These are phyloP conservation scores for Polydrusus tereticollis DNA, from an alignment of 2,888 invertebrate genomes.

Conservation along the genomic window DNA sequence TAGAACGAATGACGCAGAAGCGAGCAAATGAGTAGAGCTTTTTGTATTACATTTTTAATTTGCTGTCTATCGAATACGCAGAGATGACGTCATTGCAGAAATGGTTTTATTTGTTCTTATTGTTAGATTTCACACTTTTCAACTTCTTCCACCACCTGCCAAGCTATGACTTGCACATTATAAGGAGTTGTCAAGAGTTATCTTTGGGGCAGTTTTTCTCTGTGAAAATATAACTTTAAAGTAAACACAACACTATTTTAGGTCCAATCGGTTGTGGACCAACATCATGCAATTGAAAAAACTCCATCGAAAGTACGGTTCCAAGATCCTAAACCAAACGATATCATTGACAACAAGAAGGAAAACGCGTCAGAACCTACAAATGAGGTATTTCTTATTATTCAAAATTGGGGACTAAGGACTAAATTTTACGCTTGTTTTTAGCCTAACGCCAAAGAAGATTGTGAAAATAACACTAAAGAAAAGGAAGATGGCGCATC, in stretches of 20 bases:
- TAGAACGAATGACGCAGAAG: no score
- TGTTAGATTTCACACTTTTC: no score
- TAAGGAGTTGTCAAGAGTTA: no score
- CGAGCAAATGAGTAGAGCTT: no score
- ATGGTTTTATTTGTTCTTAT: no score
- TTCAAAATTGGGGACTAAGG: no score
- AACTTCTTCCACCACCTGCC: no score
- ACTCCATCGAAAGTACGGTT: conserved; percentile 88
- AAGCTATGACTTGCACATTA: no score
- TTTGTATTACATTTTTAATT: neutral
- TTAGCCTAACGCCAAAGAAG: conserved; percentile 62
- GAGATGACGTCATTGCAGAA: no score
- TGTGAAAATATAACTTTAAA: neutral
- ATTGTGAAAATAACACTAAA: conserved; percentile 63
- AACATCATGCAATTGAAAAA: conserved; percentile 83
- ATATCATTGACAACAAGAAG: conserved; percentile 59
- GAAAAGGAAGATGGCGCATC: conserved; percentile 66
- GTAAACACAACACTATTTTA: conserved; percentile 64
- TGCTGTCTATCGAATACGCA: neutral
- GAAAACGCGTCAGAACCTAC: conserved; percentile 45
- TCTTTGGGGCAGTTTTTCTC: neutral
- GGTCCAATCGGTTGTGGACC: conserved; percentile 95
- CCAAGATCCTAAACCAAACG: conserved; percentile 77
- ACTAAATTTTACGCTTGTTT: conserved; percentile 37
- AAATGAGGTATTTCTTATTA: conserved; percentile 61